phyloP scores from a whole-genome alignment of 2,888 invertebrate genomes.

The Caenorhabditis doughertyi region DNA sequence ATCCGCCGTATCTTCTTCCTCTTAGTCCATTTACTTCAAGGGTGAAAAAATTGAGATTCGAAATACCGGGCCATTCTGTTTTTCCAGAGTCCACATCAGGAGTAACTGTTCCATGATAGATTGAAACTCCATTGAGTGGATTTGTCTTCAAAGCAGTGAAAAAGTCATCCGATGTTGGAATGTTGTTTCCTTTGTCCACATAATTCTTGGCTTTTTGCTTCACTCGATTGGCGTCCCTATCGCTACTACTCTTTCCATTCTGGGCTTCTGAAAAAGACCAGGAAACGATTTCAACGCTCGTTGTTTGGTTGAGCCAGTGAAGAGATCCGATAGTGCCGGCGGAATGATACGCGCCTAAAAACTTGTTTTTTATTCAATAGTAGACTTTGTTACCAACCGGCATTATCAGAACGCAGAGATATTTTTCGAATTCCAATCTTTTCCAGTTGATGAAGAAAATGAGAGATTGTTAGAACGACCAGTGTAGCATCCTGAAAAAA shows the following conservation, averaged over 20 bases:
- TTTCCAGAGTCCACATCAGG: no score
- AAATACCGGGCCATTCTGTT: no score
- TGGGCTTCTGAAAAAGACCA: no score
- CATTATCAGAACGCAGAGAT: constrained; percentile 17
- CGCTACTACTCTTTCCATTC: constrained; percentile 13
- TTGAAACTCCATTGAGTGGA: no score
- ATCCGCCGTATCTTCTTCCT: no score
- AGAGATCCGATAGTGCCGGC: constrained; percentile 1
- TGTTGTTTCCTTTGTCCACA: background rate
- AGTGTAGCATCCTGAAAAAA: background rate
- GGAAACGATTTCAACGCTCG: no score
- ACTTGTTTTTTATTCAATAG: background rate
- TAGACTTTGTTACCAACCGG: background rate
- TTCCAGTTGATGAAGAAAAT: background rate
- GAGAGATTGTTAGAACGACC: background rate
- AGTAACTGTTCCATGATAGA: no score
- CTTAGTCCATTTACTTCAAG: no score
- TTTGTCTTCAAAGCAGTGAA: background rate
- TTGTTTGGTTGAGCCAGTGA: constrained; percentile 3
- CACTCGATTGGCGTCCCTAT: constrained; percentile 11
- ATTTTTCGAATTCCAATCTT: background rate
- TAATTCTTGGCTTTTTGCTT: constrained; percentile 9
- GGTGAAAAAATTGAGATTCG: no score
- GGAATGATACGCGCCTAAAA: constrained; percentile 24
- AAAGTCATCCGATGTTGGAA: background rate